Percentiles rank a stretch among this genome's conserved stretches.
Conservation (phyloP, 2,113 vertebrate genomes). For the Cheirogaleus medius region DNA sequence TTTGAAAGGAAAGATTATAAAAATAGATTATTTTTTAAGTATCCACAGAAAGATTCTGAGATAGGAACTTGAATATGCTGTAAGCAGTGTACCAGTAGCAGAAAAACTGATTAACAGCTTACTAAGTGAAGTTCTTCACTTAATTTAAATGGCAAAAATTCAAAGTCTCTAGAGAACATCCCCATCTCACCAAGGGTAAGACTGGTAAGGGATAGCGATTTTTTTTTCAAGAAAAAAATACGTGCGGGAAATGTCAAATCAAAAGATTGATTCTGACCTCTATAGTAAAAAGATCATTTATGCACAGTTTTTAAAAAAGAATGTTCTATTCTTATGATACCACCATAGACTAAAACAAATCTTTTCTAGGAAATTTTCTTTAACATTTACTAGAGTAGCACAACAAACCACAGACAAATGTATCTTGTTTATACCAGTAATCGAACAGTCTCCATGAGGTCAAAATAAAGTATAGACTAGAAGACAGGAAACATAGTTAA, state of each 20-base stretch:
- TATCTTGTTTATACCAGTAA: not conserved
- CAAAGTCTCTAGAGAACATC: not conserved
- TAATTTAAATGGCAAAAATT: no score
- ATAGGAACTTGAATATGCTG: not conserved
- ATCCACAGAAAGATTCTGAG: not conserved
- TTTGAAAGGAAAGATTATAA: not conserved
- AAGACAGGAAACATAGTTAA: not conserved
- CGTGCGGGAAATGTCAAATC: not conserved
- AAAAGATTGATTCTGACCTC: not conserved
- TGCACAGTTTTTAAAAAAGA: not conserved
- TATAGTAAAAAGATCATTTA: not conserved
- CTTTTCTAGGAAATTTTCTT: not conserved
- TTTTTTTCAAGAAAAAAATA: not conserved
- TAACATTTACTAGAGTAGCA: not conserved
- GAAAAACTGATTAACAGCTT: not conserved
- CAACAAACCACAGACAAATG: not conserved
- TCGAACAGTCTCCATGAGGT: not conserved
- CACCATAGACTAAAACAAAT: not conserved
- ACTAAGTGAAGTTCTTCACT: not conserved
- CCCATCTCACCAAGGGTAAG: not conserved
- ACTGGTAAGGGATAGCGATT: not conserved
- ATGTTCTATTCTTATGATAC: not conserved
- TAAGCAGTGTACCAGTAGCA: not conserved
- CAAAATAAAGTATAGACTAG: not conserved
- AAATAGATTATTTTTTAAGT: not conserved